These are phyloP conservation scores for Galeruca laticollis DNA, from an alignment of 2,888 invertebrate genomes.

Conservation along the genomic window DNA sequence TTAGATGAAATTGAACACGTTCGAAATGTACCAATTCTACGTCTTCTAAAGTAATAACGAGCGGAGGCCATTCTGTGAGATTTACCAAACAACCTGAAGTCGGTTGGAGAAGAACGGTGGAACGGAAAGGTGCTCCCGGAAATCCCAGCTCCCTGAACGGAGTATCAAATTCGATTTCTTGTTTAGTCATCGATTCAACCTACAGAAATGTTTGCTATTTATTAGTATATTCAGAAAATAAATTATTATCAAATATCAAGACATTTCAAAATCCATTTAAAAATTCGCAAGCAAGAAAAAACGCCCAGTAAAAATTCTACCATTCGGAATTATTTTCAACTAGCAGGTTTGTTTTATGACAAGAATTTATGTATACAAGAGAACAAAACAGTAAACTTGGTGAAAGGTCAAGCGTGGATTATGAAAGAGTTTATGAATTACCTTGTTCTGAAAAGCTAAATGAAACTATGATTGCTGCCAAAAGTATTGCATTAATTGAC, in stretches of 20 bases:
- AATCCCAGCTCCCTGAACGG: conserved; percentile 98
- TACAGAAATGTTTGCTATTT: conserved; percentile 49
- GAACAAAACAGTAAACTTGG: too few species aligned
- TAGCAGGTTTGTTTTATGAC: too few species aligned
- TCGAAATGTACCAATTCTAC: conserved; percentile 99
- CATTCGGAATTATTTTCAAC: too few species aligned
- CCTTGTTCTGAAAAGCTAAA: too few species aligned
- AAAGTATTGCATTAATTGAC: too few species aligned
- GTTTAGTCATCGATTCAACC: conserved; percentile 94
- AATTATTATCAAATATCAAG: conserved; percentile 1
- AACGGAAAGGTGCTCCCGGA: conserved; percentile 96
- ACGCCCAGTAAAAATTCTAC: too few species aligned
- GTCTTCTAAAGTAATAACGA: conserved; percentile 97
- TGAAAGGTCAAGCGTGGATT: too few species aligned
- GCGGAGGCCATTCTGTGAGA: conserved; percentile 99
- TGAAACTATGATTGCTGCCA: too few species aligned
- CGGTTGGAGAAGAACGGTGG: conserved; percentile 95
- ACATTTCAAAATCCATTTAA: too few species aligned
- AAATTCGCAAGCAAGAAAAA: too few species aligned
- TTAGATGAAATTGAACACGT: conserved; percentile 97
- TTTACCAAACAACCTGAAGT: conserved; percentile 98
- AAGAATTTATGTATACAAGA: too few species aligned
- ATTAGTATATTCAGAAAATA: neutral
- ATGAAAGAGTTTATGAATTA: too few species aligned
- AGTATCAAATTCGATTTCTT: conserved; percentile 97